Base-by-base conservation (phyloP, 1,140 invertebrate genomes). In the Apocrypta bakeri region DNA sequence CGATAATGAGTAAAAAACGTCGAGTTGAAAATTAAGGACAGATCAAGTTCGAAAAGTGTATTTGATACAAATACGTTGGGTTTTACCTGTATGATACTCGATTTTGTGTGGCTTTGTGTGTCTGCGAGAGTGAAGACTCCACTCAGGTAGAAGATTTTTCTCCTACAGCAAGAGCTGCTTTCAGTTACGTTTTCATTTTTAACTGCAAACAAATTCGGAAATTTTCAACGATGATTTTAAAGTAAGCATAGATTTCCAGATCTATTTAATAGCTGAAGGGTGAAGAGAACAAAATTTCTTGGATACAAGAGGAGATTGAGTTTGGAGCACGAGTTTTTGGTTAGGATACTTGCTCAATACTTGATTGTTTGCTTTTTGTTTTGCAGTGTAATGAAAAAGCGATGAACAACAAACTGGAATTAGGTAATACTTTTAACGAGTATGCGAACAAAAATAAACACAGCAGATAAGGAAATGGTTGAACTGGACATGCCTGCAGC, bases 391-490 rank as follows among this genome's bases (percentile, higher is more conserved):
- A 64, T 6, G 8, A 66, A 29, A 74, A 40, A 61, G 14, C 33
- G 56, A 81, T 66, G 56, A 66, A n/a, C 14, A 37, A 8, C 12
- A 2, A 25, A 27, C 24, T 42, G 61, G 31, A 14, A 75, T 48
- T 42, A 73, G 40, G 37, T 75, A 69, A 75, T 69, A 14, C 17
- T 72, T 37, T 7, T 31, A 63, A 68, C 11, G 29, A 79, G 4
- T 2, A 83, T 83, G 81, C 69, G 48, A 17, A 79, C 72, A 0
- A 56, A 79, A 33, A 73, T 37, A 12, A 87, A 82, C 75, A 84
- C 82, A 75, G 68, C 82, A n/a, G 40, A 72, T 40, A 79, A 83
- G 12, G 83, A 85, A 42, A 77, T 84, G 31, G 75, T 82, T n/a
- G 82, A 81, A 33, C 48, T 84, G 21, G 76, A 83, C 29, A 79